phyloP scores from a whole-genome alignment of 2,113 vertebrate genomes.

The Daubentonia madagascariensis region DNA sequence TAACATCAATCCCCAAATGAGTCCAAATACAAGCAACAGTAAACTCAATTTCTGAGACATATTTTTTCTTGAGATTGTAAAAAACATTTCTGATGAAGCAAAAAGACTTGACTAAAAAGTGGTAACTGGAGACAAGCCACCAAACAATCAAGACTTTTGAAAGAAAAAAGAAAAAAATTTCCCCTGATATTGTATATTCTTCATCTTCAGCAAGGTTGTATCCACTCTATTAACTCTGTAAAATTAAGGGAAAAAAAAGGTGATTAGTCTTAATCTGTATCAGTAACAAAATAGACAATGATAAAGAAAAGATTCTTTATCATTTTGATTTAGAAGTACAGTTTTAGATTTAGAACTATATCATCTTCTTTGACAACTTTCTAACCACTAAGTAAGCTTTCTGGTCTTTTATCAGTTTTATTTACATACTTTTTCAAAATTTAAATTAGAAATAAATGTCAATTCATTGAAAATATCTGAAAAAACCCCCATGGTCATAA shows the following conservation, averaged over 20 bases:
- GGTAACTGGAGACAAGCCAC: constrained; percentile 29
- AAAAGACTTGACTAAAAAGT: constrained; percentile 33
- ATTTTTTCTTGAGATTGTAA: constrained; percentile 91
- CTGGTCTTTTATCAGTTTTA: neutral
- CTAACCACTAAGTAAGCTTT: neutral
- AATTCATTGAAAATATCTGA: constrained; percentile 16
- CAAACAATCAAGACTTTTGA: constrained; percentile 8
- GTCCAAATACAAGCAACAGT: constrained; percentile 92
- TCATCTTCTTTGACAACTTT: constrained; percentile 28
- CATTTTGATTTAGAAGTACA: constrained; percentile 15
- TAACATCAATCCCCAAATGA: constrained; percentile 96
- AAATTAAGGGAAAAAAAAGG: constrained; percentile 46
- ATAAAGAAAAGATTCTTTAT: neutral
- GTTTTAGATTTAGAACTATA: neutral
- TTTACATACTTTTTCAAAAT: neutral
- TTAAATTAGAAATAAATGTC: constrained; percentile 43
- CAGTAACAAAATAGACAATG: neutral
- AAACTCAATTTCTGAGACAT: constrained; percentile 97
- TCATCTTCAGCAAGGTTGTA: constrained; percentile 73
- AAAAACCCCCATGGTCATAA: neutral
- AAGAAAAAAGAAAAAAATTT: constrained; percentile 35
- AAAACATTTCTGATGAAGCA: constrained; percentile 88
- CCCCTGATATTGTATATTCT: constrained; percentile 65
- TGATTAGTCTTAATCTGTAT: neutral
- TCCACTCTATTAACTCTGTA: constrained; percentile 56